Evolutionary conservation across 1,140 invertebrate species (phyloP).

Genomic region (Bemisia tabaci): DNA sequence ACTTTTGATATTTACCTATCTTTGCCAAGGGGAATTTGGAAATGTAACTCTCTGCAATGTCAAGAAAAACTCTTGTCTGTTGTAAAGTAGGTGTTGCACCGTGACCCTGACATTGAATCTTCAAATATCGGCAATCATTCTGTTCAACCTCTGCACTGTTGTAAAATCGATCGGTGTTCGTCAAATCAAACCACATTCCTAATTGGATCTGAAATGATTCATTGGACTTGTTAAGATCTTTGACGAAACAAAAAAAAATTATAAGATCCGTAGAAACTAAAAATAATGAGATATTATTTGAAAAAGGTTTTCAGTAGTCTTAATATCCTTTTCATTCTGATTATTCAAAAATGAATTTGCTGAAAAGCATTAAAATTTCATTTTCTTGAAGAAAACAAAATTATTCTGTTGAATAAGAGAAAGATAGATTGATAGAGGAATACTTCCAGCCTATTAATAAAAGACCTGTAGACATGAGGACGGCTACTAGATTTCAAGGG

Average conservation of each 20-base stretch:
- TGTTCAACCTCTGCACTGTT: constrained; percentile 60
- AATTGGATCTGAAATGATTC: constrained; percentile 52
- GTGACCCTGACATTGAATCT: constrained; percentile 75
- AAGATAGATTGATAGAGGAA: no score
- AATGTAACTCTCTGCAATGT: constrained; percentile 63
- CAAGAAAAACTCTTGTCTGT: constrained; percentile 63
- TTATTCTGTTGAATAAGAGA: no score
- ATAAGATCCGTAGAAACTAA: no score
- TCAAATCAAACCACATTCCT: constrained; percentile 92
- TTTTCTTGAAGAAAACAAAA: not conserved
- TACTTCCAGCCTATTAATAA: no score
- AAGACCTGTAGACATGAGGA: no score
- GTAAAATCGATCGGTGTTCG: constrained; percentile 90
- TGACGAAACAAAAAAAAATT: not conserved
- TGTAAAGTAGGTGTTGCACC: constrained; percentile 61
- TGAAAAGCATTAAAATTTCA: not conserved
- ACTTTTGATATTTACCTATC: constrained; percentile 47
- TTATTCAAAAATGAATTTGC: not conserved
- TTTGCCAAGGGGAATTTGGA: constrained; percentile 60
- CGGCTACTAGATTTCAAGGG: no score
- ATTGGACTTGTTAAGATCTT: not conserved
- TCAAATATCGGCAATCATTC: constrained; percentile 63
- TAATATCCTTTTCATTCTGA: no score
- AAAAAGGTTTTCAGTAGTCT: no score
- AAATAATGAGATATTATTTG: no score